Evolutionary conservation across 2,888 invertebrate species (phyloP).

Genomic region (Drosophila colorata): DNA sequence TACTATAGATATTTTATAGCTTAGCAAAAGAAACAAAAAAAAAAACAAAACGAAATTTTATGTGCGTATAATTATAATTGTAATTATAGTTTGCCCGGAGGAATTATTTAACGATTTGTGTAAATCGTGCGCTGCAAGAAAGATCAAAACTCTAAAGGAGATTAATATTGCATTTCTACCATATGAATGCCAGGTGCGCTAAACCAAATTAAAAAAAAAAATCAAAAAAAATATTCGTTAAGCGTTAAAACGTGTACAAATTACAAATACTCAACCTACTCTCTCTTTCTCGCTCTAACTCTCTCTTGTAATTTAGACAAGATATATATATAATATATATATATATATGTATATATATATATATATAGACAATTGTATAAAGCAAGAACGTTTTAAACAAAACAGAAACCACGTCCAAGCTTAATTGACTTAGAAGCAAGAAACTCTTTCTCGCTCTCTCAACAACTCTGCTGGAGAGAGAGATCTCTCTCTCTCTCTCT

Average conservation of each 20-base stretch:
- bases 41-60: constrained; percentile 49
- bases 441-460: neutral
- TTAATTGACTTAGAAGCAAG: constrained; percentile 1
- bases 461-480: neutral
- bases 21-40: constrained; percentile 9
- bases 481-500: constrained; percentile 16
- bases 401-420: neutral
- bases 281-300: constrained; percentile 8
- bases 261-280: constrained; percentile 25
- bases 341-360: neutral
- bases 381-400: constrained; percentile 1
- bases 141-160: constrained; percentile 98
- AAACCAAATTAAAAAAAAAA: constrained; percentile 33
- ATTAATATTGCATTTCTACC: constrained; percentile 99
- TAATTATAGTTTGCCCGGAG: constrained; percentile 94
- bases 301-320: constrained; percentile 13
- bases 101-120: constrained; percentile 98
- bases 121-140: constrained; percentile 96
- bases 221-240: constrained; percentile 13
- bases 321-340: neutral
- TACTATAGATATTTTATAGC: constrained; percentile 13
- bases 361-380: constrained; percentile 1
- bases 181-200: constrained; percentile 96
- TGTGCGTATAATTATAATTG: constrained; percentile 73
- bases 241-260: constrained; percentile 28